Evolutionary conservation across 2,797 vertebrate species (phyloP).

Genomic region (Nyctibius grandis): DNA sequence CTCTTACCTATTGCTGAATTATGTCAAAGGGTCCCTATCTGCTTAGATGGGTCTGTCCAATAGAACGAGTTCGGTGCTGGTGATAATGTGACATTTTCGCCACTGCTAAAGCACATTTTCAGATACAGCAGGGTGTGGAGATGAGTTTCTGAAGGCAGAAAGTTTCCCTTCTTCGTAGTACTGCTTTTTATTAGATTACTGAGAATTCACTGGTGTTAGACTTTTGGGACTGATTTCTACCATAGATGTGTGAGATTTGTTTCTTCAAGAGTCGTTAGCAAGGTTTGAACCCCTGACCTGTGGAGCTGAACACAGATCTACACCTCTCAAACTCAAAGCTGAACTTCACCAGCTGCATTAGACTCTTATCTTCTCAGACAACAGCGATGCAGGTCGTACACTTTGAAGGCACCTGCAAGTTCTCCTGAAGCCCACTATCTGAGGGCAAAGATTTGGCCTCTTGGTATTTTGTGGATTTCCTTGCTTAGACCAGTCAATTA

Average conservation of each 20-base stretch:
- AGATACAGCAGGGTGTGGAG: neutral
- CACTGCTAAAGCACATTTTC: neutral
- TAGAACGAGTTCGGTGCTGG: neutral
- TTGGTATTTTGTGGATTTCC: slow-evolving; percentile 9
- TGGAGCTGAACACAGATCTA: neutral
- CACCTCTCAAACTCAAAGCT: slow-evolving; percentile 53
- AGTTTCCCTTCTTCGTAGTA: neutral
- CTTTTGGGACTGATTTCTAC: slow-evolving; percentile 20
- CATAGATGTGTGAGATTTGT: neutral
- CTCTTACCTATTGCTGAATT: neutral
- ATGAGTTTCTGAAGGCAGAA: slow-evolving; percentile 7
- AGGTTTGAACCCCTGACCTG: slow-evolving; percentile 54
- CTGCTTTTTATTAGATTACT: slow-evolving; percentile 26
- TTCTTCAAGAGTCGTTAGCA: slow-evolving; percentile 32
- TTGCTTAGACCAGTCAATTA: slow-evolving; percentile 52
- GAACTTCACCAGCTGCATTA: slow-evolving; percentile 18
- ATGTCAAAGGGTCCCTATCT: neutral
- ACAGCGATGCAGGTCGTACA: neutral
- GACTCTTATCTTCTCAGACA: slow-evolving; percentile 53
- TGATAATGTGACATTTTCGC: neutral
- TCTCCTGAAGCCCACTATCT: slow-evolving; percentile 29
- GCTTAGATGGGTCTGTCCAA: neutral
- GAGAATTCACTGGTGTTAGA: neutral
- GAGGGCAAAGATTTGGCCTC: slow-evolving; percentile 55
- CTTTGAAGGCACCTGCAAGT: slow-evolving; percentile 53